Base-by-base conservation (phyloP, 2,113 vertebrate genomes). In the Bujurquina vittata region DNA sequence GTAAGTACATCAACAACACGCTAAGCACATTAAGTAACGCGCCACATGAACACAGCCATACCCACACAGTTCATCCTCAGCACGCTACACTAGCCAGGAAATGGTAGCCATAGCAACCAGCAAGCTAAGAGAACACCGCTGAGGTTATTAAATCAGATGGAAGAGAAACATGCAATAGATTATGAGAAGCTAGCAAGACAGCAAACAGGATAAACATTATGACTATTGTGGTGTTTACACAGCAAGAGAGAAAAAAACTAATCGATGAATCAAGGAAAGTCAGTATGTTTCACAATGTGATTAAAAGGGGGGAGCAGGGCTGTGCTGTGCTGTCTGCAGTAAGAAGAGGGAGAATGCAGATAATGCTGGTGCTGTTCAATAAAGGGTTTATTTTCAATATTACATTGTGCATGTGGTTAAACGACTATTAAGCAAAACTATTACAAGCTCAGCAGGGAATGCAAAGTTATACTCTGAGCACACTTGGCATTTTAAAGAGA, bases 51-150 rank as follows among this genome's bases (percentile, higher is more conserved):
- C 85, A 65, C 52, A 55, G 82, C 73, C 75, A 58, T 79, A 82
- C 86, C 87, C 81, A 85, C 80, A 81, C 80, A 84, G 54, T 81
- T 85, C 77, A 72, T 58, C 69, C 85, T 77, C 84, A 43, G 67
- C 82, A 74, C 31, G 63, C 77, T 77, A 77, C 81, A 62, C 89
- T 72, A 84, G 81, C 84, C 89, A 89, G 85, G 87, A 93, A 86
- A 81, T 18, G 54, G 92, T 91, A 46, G 37, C 89, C 75, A 89
- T 87, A 86, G 84, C 65, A 89, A 93, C 93, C 89, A 87, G 62
- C 76, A 89, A 90, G 87, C 93, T 61, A 83, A 82, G 76, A 80
- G 72, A 62, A 35, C 78, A 52, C 56, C 59, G 18, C 5, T 37
- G 81, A 82, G 61, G 83, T 90, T 84, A 91, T 88, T 86, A 84